These are phyloP conservation scores for Syngnathoides biaculeatus DNA, from an alignment of 2,113 vertebrate genomes.

Conservation along the genomic window DNA sequence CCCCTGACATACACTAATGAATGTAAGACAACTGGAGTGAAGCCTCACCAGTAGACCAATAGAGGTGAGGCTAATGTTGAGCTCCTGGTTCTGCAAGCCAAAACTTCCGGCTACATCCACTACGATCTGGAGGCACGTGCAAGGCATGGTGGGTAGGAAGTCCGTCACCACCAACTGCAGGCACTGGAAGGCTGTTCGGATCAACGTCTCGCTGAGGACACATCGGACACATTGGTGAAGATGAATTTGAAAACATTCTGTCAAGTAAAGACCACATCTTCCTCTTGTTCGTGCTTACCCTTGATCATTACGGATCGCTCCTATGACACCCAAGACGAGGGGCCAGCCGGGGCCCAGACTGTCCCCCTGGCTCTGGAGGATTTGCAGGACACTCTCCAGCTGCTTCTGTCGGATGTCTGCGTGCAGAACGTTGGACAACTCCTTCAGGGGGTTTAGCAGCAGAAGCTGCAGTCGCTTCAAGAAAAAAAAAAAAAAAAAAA, in stretches of 20 bases:
- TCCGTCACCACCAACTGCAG: conserved; percentile 99
- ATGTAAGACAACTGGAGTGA: background rate
- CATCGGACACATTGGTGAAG: background rate
- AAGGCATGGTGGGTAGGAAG: conserved; percentile 98
- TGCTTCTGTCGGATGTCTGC: conserved; percentile 96
- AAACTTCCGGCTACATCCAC: conserved; percentile 98
- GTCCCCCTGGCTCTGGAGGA: conserved; percentile 96
- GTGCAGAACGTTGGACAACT: conserved; percentile 90
- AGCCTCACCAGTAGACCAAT: conserved; percentile 88
- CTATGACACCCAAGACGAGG: conserved; percentile 93
- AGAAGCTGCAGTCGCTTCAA: conserved; percentile 89
- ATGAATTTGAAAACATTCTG: background rate
- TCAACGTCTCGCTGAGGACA: conserved; percentile 86
- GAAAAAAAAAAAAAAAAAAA: no score
- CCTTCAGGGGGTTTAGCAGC: conserved; percentile 91
- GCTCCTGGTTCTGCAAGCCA: conserved; percentile 97
- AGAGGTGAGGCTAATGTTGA: conserved; percentile 98
- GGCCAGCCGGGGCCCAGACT: conserved; percentile 96
- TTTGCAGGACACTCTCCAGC: conserved; percentile 93
- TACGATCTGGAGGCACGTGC: conserved; percentile 95
- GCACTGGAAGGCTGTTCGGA: conserved; percentile 98
- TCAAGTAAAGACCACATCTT: background rate
- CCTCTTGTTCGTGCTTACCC: conserved; percentile 76
- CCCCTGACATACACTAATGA: no score
- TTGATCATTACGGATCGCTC: conserved; percentile 96